Evolutionary conservation across 2,113 vertebrate species (phyloP), one percentile per base, ranked within the genome.

Genomic region (Phylloscopus trochilus): DNA sequence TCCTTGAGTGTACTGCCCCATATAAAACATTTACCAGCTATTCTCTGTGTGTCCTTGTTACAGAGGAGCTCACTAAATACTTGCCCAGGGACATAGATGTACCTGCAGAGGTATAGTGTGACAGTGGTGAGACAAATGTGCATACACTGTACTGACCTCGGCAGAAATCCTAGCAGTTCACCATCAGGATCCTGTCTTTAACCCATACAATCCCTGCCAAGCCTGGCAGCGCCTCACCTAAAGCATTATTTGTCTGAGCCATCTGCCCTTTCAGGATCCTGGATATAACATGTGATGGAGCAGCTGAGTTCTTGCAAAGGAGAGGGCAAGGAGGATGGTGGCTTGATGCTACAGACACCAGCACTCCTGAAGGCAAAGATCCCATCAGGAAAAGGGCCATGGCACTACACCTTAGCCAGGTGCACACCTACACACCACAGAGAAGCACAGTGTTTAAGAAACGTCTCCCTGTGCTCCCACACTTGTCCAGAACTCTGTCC

Each of bases 21-120:
- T 31, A 66, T 46, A 55, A 92, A 95, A 69, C 66, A 60, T 79
- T 84, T 78, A 44, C 59, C 63, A 80, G 39, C 39, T 82, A 64
- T 64, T 95, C 41, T 82, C 21, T 63, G 9, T 39, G 35, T 58
- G 79, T 86, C 84, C 84, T 90, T 90, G 55, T 67, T 83, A 55
- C 27, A 80, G 83, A 91, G 90, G 28, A 93, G 60, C 64, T 90
- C 68, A 67, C 90, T 86, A 72, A 77, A 56, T 74, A 80, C 82
- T 95, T 95, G 92, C 92, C 93, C 86, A 77, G 75, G 75, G 90
- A 91, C 82, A 81, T 52, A 86, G 73, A 83, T 70, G 83, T 93
- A 89, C 91, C 72, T 37, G 2, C 80, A 87, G 76, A 92, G 59
- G 88, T 94, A 33, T 80, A 72, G 72, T 11, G 13, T 86, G 89